Base-by-base conservation (phyloP, 1,140 invertebrate species). In the Andrena cerasifolii region DNA sequence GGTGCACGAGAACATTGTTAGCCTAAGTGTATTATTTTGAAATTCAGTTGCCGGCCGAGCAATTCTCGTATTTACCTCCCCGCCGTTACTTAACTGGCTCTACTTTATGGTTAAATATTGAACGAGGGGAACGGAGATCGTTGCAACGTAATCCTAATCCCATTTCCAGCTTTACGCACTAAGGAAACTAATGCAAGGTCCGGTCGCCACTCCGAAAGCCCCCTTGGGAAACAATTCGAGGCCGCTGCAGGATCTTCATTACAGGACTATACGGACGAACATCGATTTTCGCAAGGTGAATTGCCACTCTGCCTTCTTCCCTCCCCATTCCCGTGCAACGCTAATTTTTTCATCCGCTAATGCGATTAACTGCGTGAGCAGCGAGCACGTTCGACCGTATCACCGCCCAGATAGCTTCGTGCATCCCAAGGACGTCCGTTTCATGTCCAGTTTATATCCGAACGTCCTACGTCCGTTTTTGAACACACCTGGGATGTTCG, bases 171-270 rank as follows among this genome's bases (percentile, higher is more conserved):
- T 98, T 90, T 97, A 97, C 92, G 96, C 95, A 68, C 94, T 98
- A 86, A 94, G 97, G 82, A 95, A 95, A 90, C 93, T 98, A 90
- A 97, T 97, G 95, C 97, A 98, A 92, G 97, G 97, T 56, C 95
- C 97, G 7, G 94, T 95, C 88, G 94, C 95, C 85, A 95, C 95
- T 56, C 96, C 97, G 24, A 98, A 98, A 90, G 97, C 97, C 31
- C 97, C 97, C 10, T 95, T 99, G 90, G 97, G 97, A 67, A 98
- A 98, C 94, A 99, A 99, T 93, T 97, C 97, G 71, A 94, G 98
- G 75, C 98, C 98, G 18, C 93, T 97, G 31, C 97, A 98, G 93
- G 95, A 95, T 65, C 94, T 99, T 73, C 96, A 99, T 92, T 96
- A 98, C 90, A 95, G 98, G 87, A 97, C 98, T 51, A 95, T 99